Conservation (phyloP, 2,113 vertebrate species). For the Halcyon malimbica region DNA sequence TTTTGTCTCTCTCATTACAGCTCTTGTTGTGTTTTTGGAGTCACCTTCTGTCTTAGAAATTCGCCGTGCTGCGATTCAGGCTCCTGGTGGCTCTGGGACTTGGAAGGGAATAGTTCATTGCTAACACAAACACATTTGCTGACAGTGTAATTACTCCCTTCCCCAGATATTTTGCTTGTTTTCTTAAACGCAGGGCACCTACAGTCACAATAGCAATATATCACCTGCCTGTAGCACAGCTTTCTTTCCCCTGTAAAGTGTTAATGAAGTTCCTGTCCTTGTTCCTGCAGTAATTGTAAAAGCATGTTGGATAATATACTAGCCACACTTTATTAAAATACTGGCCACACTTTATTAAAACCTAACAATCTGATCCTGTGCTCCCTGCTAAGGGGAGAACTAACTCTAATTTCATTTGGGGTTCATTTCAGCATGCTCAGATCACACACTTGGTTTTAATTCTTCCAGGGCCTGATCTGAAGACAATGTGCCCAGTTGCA, state of each 20-base stretch:
- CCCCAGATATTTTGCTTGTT: conserved; percentile 20
- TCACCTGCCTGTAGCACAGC: conserved; percentile 48
- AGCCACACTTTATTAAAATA: conserved; percentile 65
- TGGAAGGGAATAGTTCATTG: background rate
- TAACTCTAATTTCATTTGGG: background rate
- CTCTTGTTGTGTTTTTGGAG: conserved; percentile 27
- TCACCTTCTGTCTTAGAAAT: conserved; percentile 52
- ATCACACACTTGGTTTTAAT: conserved; percentile 65
- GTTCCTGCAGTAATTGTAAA: conserved; percentile 61
- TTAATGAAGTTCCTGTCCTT: conserved; percentile 71
- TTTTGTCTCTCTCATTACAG: background rate
- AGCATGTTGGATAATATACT: conserved; percentile 58
- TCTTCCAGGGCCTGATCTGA: conserved; percentile 10
- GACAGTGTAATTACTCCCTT: conserved; percentile 58
- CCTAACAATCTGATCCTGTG: background rate
- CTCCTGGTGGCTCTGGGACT: background rate
- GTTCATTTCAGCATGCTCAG: background rate
- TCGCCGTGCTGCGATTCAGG: background rate
- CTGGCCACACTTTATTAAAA: conserved; percentile 67
- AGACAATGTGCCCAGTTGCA: background rate
- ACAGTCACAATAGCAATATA: conserved; percentile 52
- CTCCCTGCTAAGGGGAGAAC: conserved; percentile 32
- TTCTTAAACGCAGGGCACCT: conserved; percentile 61
- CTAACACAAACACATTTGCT: conserved; percentile 31
- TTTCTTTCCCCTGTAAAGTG: conserved; percentile 64